Evolutionary conservation across 1,140 invertebrate species (phyloP).

Genomic region (Penaeus vannamei): DNA sequence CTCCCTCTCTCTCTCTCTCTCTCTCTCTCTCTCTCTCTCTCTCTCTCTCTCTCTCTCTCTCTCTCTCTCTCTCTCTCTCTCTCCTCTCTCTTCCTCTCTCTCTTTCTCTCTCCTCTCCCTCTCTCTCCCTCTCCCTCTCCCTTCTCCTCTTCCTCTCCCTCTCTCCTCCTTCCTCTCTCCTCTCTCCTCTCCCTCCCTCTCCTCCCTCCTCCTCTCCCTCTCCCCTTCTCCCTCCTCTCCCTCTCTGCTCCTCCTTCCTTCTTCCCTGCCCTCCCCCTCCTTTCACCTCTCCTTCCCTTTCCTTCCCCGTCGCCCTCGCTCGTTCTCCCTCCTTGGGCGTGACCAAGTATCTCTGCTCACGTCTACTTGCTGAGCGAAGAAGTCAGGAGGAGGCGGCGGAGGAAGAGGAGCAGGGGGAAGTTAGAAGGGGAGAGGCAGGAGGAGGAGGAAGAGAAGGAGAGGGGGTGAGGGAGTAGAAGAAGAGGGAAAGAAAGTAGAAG

Average conservation of each 20-base stretch:
- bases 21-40: not conserved
- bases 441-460: not conserved
- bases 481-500: not conserved
- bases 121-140: not conserved
- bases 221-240: not conserved
- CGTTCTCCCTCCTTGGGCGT: not conserved
- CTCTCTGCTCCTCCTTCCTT: not conserved
- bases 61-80: not conserved
- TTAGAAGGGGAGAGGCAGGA: not conserved
- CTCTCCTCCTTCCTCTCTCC: not conserved
- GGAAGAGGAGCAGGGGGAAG: not conserved
- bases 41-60: slow-evolving; percentile 13
- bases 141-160: not conserved
- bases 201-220: not conserved
- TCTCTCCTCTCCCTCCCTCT: not conserved
- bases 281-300: not conserved
- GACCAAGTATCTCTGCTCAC: too few relatives aligned
- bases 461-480: not conserved
- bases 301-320: not conserved
- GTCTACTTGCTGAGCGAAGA: too few relatives aligned
- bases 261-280: not conserved
- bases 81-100: not conserved
- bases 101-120: not conserved
- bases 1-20: not conserved
- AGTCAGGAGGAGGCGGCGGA: not conserved